Percentiles rank a stretch among this genome's conserved stretches.
phyloP scores from a whole-genome alignment of 2,888 invertebrate species.

The Cheilosia pagana region DNA sequence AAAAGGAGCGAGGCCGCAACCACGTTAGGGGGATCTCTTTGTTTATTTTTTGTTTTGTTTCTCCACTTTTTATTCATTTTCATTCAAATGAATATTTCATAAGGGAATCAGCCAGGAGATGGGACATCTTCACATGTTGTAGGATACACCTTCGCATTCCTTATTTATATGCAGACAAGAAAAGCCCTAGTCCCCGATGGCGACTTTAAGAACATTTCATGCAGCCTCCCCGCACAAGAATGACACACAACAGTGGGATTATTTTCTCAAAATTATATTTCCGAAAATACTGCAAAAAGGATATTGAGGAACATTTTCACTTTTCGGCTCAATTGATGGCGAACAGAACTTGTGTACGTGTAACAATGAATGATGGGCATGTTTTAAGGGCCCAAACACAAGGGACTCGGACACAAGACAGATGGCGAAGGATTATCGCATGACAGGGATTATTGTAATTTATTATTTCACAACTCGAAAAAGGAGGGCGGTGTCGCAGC shows the following conservation, averaged over 20 bases:
- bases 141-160: constrained; percentile 23
- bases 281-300: neutral
- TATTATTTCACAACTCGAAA: constrained; percentile 47
- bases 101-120: constrained; percentile 45
- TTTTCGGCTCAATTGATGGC: constrained; percentile 56
- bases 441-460: constrained; percentile 64
- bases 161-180: constrained; percentile 44
- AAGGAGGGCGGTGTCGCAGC: neutral
- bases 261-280: constrained; percentile 7
- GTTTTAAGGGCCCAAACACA: constrained; percentile 31
- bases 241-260: neutral
- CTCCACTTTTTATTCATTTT: constrained; percentile 33
- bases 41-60: constrained; percentile 6
- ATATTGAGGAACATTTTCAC: constrained; percentile 25
- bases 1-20: neutral
- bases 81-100: constrained; percentile 73
- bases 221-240: neutral
- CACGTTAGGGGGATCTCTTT: constrained; percentile 5
- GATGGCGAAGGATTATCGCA: constrained; percentile 59
- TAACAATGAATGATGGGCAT: constrained; percentile 51
- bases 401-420: constrained; percentile 60
- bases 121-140: constrained; percentile 37
- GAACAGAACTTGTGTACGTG: constrained; percentile 7
- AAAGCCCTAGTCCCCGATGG: neutral
- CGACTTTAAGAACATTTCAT: neutral